A percentile compares a stretch with the other conserved stretches of the same genome.
These are phyloP conservation scores for Elachura formosa DNA, from an alignment of 2,113 vertebrate genomes.

Conservation along the genomic window DNA sequence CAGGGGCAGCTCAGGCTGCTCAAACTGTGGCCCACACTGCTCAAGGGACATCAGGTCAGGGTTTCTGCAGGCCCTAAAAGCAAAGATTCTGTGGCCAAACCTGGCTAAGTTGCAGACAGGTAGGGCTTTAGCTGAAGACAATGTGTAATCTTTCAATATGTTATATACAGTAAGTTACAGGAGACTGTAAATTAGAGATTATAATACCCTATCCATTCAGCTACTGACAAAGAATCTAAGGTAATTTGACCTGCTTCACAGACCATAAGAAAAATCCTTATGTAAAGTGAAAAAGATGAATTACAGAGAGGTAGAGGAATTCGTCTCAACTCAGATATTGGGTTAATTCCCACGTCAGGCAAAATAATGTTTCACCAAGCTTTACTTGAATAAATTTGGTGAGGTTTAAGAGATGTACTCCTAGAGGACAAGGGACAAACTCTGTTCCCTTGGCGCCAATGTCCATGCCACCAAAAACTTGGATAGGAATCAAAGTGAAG, in stretches of 20 bases:
- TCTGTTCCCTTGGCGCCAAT: background rate
- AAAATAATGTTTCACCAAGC: background rate
- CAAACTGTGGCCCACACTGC: background rate
- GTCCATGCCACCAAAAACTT: background rate
- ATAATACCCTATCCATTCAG: background rate
- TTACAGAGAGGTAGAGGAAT: background rate
- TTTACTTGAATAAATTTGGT: background rate
- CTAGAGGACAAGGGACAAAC: background rate
- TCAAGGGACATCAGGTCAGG: background rate
- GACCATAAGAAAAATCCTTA: conserved; percentile 22
- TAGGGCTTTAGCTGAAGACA: background rate
- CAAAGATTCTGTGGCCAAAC: background rate
- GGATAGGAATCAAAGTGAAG: background rate
- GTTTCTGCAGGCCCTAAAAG: background rate
- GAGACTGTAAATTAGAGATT: background rate
- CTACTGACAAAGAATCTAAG: conserved; percentile 14
- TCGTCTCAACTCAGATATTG: background rate
- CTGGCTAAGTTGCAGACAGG: background rate
- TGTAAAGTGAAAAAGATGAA: conserved; percentile 33
- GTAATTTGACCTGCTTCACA: conserved; percentile 36
- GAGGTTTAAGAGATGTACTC: background rate
- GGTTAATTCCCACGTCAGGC: background rate
- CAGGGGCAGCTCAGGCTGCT: background rate
- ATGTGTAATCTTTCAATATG: background rate
- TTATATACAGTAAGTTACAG: background rate